A percentile compares a stretch with the other conserved stretches of the same genome.
phyloP scores from a whole-genome alignment of 2,888 invertebrate genomes.

The Caenorhabditis macrosperma region DNA sequence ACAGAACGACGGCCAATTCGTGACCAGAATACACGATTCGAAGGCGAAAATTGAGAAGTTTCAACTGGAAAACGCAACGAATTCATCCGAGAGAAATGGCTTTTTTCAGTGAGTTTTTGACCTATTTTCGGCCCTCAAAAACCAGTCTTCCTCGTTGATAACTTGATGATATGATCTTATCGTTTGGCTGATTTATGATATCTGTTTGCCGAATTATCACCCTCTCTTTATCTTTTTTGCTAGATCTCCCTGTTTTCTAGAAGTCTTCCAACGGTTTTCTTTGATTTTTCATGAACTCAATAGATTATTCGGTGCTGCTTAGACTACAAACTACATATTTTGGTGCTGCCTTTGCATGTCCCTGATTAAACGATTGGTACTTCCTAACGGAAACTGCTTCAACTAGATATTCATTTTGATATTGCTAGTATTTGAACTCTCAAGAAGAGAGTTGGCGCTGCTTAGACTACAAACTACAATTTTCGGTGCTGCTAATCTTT shows the following conservation, averaged over 20 bases:
- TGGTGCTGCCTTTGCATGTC: too few relatives aligned
- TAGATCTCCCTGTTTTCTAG: background rate
- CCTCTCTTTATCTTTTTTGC: background rate
- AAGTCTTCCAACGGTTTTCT: too few relatives aligned
- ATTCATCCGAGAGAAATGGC: background rate
- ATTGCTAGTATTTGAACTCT: too few relatives aligned
- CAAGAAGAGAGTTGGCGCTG: too few relatives aligned
- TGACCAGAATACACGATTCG: background rate
- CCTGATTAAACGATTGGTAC: too few relatives aligned
- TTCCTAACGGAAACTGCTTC: too few relatives aligned
- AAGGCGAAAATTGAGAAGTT: background rate
- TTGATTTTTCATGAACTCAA: too few relatives aligned
- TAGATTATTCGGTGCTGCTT: background rate
- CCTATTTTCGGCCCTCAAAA: background rate
- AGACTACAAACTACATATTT: background rate
- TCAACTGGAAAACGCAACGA: background rate
- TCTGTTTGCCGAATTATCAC: constrained; percentile 13
- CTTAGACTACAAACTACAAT: too few relatives aligned
- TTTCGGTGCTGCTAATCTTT: too few relatives aligned
- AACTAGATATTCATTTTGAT: too few relatives aligned
- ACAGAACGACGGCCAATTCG: background rate
- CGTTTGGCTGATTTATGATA: constrained; percentile 1
- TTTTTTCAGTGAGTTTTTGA: constrained; percentile 4
- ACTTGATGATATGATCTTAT: constrained; percentile 1
- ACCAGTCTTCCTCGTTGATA: background rate